Evolutionary conservation across 2,888 invertebrate genomes (phyloP).

Genomic region (Ypsolopha sequella): DNA sequence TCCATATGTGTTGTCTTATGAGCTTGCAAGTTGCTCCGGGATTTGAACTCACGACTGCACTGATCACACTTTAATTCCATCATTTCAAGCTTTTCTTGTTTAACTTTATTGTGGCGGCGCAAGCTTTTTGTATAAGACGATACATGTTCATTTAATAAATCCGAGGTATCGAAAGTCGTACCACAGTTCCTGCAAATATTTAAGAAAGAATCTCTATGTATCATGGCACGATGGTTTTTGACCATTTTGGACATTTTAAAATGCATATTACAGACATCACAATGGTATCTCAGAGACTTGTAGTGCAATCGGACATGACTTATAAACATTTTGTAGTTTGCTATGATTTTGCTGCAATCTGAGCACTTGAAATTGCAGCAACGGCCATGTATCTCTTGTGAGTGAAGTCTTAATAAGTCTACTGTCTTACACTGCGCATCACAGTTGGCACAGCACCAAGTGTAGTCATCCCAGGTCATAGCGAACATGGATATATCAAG

Average conservation of each 20-base stretch:
- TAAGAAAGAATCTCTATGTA: conserved; percentile 22
- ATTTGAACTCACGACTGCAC: conserved; percentile 52
- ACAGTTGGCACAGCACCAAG: conserved; percentile 48
- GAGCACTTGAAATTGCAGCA: conserved; percentile 54
- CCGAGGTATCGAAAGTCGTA: conserved; percentile 31
- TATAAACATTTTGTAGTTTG: conserved; percentile 36
- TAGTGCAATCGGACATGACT: conserved; percentile 47
- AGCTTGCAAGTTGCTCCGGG: conserved; percentile 43
- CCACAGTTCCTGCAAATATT: conserved; percentile 46
- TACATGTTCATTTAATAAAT: conserved; percentile 43
- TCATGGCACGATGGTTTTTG: conserved; percentile 33
- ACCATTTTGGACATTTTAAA: conserved; percentile 29
- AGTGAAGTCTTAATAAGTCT: conserved; percentile 42
- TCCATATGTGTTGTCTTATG: conserved; percentile 57
- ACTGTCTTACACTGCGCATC: conserved; percentile 53
- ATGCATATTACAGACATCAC: conserved; percentile 46
- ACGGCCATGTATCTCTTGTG: conserved; percentile 43
- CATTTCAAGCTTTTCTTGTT: conserved; percentile 19
- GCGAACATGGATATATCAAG: conserved; percentile 17
- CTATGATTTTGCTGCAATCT: conserved; percentile 40
- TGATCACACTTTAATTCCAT: conserved; percentile 41
- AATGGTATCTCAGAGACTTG: conserved; percentile 39
- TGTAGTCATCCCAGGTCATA: conserved; percentile 46
- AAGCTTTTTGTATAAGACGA: conserved; percentile 29
- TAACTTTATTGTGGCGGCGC: conserved; percentile 21